These are phyloP conservation scores for Halcyon leucocephala DNA, from an alignment of 2,797 vertebrate species.

Conservation along the genomic window DNA sequence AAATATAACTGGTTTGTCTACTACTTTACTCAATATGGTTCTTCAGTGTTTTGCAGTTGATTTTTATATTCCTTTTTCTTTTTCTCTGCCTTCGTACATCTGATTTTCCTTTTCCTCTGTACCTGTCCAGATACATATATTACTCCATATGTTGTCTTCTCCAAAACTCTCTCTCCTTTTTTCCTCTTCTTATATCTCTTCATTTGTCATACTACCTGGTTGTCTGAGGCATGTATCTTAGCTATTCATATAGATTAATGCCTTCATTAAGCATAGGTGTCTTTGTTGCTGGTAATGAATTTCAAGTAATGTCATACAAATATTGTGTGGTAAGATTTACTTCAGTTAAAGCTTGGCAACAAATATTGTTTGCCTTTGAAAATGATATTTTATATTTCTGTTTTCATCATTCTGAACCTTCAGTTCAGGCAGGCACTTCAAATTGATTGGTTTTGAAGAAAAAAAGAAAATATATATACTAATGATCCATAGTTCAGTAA, in stretches of 20 bases:
- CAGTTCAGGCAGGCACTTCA: neutral
- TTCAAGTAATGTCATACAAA: neutral
- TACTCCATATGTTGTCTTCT: neutral
- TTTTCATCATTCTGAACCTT: conserved; percentile 29
- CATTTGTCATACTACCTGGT: neutral
- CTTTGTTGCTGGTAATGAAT: neutral
- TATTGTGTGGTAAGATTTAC: neutral
- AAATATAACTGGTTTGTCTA: neutral
- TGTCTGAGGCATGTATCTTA: neutral
- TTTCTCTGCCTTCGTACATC: neutral
- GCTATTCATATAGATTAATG: neutral
- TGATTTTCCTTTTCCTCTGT: neutral
- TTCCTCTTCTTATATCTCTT: neutral
- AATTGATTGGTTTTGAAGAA: conserved; percentile 19
- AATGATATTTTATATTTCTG: neutral
- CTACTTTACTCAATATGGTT: neutral
- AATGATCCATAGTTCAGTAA: conserved; percentile 33
- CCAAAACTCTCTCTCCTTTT: neutral
- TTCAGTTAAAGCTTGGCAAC: neutral
- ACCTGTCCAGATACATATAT: neutral
- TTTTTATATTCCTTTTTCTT: neutral
- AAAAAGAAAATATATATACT: neutral
- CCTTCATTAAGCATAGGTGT: neutral
- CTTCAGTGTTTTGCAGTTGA: neutral
- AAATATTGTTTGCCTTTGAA: neutral